These are phyloP conservation scores for Callipepla squamata DNA, from an alignment of 2,113 vertebrate species.

Conservation along the genomic window DNA sequence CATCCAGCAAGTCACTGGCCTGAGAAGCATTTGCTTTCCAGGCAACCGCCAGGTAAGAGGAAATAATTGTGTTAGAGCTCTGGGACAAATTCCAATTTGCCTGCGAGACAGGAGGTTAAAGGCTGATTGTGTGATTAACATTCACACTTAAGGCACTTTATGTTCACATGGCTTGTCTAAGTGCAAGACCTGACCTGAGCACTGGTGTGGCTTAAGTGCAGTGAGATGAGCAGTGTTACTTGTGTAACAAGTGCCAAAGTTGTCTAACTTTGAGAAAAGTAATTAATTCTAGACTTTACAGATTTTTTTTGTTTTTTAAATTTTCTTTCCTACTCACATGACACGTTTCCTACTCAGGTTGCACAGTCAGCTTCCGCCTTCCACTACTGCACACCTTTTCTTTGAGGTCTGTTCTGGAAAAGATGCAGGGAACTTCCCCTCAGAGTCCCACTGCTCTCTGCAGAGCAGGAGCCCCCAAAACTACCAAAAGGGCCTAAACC, in stretches of 20 bases:
- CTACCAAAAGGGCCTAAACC: not conserved
- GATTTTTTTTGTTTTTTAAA: too few relatives aligned
- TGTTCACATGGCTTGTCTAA: not conserved
- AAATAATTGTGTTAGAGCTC: not conserved
- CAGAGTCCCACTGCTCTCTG: not conserved
- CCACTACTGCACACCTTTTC: not conserved
- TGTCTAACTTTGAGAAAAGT: not conserved
- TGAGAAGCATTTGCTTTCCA: not conserved
- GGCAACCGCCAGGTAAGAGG: not conserved
- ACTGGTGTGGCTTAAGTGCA: not conserved
- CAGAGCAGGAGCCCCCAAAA: not conserved
- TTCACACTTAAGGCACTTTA: not conserved
- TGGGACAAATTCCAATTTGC: constrained; percentile 2
- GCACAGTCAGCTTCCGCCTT: not conserved
- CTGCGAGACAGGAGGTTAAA: constrained; percentile 17
- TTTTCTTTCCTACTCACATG: not conserved
- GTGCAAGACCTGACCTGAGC: not conserved
- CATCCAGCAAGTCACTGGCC: not conserved
- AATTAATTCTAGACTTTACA: not conserved
- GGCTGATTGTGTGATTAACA: not conserved
- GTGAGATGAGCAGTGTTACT: not conserved
- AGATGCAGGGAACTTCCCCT: not conserved
- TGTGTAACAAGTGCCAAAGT: not conserved
- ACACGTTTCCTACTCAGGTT: not conserved
- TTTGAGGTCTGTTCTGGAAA: not conserved